Base-by-base conservation (phyloP, 2,113 vertebrate species). In the Gila orcuttii region DNA sequence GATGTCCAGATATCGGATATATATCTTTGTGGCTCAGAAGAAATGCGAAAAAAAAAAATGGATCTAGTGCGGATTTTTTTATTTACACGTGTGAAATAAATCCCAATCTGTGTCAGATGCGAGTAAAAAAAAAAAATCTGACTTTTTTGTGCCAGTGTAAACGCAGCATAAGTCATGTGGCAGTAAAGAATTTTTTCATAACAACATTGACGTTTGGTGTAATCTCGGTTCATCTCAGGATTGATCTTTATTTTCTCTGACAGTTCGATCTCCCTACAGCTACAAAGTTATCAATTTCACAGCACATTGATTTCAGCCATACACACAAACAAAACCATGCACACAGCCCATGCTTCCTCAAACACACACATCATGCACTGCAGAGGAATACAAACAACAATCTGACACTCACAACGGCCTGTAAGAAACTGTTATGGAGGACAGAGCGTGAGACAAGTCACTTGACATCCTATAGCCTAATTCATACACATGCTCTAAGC, bases 241-340 rank as follows among this genome's bases (percentile, higher is more conserved):
- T 12, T 84, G 57, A 42, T 82, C 80, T 87, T 85, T 85, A 83
- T 82, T 82, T 47, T 74, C 83, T 77, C n/a, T 11, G 64, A 88
- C 36, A 25, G 73, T 59, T 77, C 73, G 31, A 42, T 82, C 25
- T 33, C 31, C 73, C 79, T 52, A 45, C 42, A 62, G 84, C 66
- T 60, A 57, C 12, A 45, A 59, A 47, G 31, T 39, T 47, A 69
- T 42, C n/a, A 79, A 64, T 76, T 82, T 78, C 52, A 85, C 87
- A 78, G 36, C 10, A 62, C 74, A 83, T 52, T 60, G 79, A 77
- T 31, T 76, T 71, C 33, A 25, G 19, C 71, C 10, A 68, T 68
- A 76, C 68, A n/a, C 47, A 28, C 64, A 6, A 45, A n/a, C 47
- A 28, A 57, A 9, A 2, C 60, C 50, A 66, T 47, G 52, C 50